Evolutionary conservation across 2,888 invertebrate species (phyloP), one percentile per base, ranked within the genome.

Genomic region (Sclerodermus sp.): DNA sequence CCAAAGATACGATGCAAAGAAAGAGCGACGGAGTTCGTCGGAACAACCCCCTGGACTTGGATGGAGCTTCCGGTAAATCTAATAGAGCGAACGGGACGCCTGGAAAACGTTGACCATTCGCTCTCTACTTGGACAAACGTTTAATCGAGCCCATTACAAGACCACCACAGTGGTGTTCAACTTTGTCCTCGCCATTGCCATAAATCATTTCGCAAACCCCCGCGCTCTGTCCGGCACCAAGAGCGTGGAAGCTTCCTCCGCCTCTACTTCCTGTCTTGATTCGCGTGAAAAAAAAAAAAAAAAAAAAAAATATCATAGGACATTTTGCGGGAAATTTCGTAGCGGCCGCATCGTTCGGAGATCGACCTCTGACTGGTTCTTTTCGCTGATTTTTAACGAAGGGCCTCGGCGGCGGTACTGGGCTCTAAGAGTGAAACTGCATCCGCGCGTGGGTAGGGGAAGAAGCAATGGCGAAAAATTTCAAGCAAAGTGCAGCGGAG

Each of bases 71-170:
- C 56, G 53, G 58, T 58, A 61, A 57, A 62, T 60, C 60, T 59
- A 58, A 62, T 60, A 61, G 65, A 62, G 53, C 64, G 60, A 23
- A 8, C 55, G 41, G 58, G 51, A 42, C 60, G 62, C 59, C 61
- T 64, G 68, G 66, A 64, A 67, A 68, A 68, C 62, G 65, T 68
- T 56, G 64, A 65, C 68, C 58, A 55, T 62, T 67, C 62, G 57
- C 57, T 66, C 65, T 23, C 23, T 8, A 23, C 23, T 58, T 57
- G 64, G 55, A 65, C 67, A 66, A 68, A 67, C 64, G 65, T 62
- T 64, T 68, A 67, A 69, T 68, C 69, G 68, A 62, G 60, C 61
- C 58, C 58, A 57, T 64, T 66, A 64, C 62, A 23, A 23, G 55
- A 59, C 47, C 58, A 49, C 23, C 23, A 51, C 66, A 68, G 68